Evolutionary conservation across 64 coral and sea anemone genomes (phyloP).

Genomic region (Hydrozoanthus tunicans): DNA sequence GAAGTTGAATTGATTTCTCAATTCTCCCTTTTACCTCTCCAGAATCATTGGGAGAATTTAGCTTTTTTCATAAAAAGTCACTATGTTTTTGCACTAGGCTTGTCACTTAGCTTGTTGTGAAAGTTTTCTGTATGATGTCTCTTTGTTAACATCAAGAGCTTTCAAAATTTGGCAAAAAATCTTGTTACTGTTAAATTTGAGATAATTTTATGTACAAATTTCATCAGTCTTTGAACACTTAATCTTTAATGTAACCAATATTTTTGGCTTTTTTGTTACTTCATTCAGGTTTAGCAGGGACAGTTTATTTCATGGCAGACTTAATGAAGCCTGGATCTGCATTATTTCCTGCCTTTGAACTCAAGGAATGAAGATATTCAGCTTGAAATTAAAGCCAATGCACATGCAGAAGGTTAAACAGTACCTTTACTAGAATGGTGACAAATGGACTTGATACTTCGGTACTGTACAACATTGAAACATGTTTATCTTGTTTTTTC

Average conservation of each 20-base stretch:
- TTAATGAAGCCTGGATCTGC: conserved; percentile 66
- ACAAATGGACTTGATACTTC: not conserved
- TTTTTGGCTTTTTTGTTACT: not conserved
- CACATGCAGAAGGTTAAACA: not conserved
- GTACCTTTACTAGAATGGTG: not conserved
- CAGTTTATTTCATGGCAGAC: conserved; percentile 85
- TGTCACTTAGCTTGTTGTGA: no score
- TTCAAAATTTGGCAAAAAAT: no score
- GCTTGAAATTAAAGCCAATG: not conserved
- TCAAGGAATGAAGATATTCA: not conserved
- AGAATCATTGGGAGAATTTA: no score
- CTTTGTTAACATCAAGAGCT: no score
- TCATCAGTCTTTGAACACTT: not conserved
- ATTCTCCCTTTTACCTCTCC: no score
- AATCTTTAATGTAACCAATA: not conserved
- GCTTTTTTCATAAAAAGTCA: no score
- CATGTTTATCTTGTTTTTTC: not conserved
- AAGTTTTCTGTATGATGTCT: no score
- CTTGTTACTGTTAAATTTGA: no score
- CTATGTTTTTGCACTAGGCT: no score
- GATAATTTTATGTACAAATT: no score
- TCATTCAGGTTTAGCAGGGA: conserved; percentile 82
- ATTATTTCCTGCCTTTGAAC: conserved; percentile 86
- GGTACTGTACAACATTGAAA: not conserved
- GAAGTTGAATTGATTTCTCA: no score